These are phyloP conservation scores for Belgica antarctica DNA, from an alignment of 2,888 invertebrate species.

Conservation along the genomic window DNA sequence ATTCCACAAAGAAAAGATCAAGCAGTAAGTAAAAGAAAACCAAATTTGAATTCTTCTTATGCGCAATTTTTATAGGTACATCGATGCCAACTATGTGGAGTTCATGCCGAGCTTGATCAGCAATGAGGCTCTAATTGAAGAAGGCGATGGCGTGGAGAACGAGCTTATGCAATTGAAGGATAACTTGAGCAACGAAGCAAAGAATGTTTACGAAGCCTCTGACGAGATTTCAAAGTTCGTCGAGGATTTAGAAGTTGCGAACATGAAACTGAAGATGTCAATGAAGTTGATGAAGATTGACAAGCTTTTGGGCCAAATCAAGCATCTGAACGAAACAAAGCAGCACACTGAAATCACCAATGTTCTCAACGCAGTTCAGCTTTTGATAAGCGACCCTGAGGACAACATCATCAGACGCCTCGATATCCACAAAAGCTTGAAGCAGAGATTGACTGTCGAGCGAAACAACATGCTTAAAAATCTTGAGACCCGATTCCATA, in stretches of 20 bases:
- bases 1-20: constrained; percentile 51
- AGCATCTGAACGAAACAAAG: constrained; percentile 51
- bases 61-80: constrained; percentile 48
- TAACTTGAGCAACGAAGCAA: constrained; percentile 61
- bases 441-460: constrained; percentile 52
- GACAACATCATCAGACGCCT: constrained; percentile 50
- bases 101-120: constrained; percentile 52
- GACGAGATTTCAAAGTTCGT: constrained; percentile 62
- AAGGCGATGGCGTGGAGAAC: constrained; percentile 49
- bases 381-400: constrained; percentile 49
- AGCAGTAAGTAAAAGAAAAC: constrained; percentile 41
- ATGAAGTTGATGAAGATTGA: constrained; percentile 55
- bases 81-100: constrained; percentile 53
- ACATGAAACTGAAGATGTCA: constrained; percentile 57
- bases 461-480: constrained; percentile 51
- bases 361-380: constrained; percentile 50
- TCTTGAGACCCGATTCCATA: constrained; percentile 52
- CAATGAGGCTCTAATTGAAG: constrained; percentile 51
- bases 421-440: constrained; percentile 52
- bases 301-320: constrained; percentile 55
- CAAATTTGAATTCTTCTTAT: background rate
- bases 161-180: constrained; percentile 51
- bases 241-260: constrained; percentile 59
- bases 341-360: constrained; percentile 51
- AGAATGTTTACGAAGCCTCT: constrained; percentile 61